Evolutionary conservation across 2,113 vertebrate genomes (phyloP).

Genomic region (Pongo abelii): DNA sequence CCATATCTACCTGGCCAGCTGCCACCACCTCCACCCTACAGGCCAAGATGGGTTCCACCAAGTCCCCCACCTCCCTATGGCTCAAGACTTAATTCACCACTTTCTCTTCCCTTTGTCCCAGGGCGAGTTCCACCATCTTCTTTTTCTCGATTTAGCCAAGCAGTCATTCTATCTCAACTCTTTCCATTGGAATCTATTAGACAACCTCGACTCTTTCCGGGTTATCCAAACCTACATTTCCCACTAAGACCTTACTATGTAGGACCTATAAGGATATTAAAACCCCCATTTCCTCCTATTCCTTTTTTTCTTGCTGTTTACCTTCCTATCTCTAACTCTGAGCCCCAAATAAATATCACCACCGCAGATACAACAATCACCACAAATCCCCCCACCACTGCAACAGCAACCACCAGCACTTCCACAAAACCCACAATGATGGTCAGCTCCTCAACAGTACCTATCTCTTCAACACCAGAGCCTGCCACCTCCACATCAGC

Average conservation of each 20-base stretch:
- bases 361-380: background rate
- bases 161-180: background rate
- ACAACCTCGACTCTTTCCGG: background rate
- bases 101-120: too few species aligned
- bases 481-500: background rate
- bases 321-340: background rate
- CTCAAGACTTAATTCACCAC: background rate
- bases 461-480: background rate
- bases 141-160: background rate
- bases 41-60: background rate
- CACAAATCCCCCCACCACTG: background rate
- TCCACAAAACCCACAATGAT: background rate
- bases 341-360: background rate
- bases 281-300: accelerated
- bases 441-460: background rate
- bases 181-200: background rate
- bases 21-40: accelerated
- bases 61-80: accelerated
- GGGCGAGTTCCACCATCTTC: background rate
- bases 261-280: accelerated
- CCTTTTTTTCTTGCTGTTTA: background rate
- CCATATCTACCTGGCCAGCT: accelerated
- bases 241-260: background rate
- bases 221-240: background rate
- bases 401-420: background rate